Percentiles rank a stretch among this genome's conserved stretches.
Conservation (phyloP, 2,888 invertebrate species). For the Drosophila paranaensis region DNA sequence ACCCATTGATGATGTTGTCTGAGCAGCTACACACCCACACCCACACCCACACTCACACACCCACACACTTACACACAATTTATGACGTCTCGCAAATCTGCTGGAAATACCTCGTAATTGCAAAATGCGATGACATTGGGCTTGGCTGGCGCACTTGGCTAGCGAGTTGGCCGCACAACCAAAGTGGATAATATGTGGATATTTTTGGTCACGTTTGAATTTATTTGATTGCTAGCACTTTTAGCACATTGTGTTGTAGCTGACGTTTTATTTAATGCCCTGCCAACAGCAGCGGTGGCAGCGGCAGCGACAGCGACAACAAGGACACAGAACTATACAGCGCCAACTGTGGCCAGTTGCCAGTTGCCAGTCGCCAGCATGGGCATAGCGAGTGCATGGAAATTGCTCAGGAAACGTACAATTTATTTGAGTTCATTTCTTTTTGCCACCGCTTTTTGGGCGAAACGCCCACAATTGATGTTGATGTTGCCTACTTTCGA, state of each 20-base stretch:
- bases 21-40: constrained; percentile 52
- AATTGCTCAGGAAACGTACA: constrained; percentile 81
- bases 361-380: constrained; percentile 22
- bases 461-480: constrained; percentile 58
- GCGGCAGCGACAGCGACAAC: constrained; percentile 53
- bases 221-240: constrained; percentile 82
- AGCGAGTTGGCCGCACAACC: constrained; percentile 33
- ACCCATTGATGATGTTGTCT: constrained; percentile 69
- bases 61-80: constrained; percentile 45
- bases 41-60: constrained; percentile 16
- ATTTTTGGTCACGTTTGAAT: constrained; percentile 82
- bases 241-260: constrained; percentile 80
- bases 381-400: constrained; percentile 53
- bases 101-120: constrained; percentile 72
- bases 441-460: constrained; percentile 68
- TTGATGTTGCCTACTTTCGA: constrained; percentile 76
- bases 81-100: constrained; percentile 79
- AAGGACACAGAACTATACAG: constrained; percentile 36
- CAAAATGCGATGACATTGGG: constrained; percentile 34
- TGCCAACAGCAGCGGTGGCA: constrained; percentile 61
- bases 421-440: constrained; percentile 81
- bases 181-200: constrained; percentile 80
- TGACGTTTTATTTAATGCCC: constrained; percentile 79
- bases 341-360: constrained; percentile 37
- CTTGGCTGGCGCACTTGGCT: constrained; percentile 34